Conservation (phyloP, 2,797 vertebrate species). For the Vireo griseus region DNA sequence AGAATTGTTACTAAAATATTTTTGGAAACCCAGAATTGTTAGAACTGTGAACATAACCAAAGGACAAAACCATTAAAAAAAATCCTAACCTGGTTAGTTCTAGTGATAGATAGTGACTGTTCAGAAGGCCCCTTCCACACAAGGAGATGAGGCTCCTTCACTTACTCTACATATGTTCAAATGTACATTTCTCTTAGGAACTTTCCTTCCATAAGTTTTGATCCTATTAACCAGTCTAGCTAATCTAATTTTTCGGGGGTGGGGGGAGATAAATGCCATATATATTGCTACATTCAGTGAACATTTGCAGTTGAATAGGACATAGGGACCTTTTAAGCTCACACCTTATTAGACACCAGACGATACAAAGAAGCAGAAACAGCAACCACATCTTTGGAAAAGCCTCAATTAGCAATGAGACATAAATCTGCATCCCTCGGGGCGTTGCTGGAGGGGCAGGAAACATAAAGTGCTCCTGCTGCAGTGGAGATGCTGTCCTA, state of each 20-base stretch:
- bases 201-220: neutral
- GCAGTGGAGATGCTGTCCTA: neutral
- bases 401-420: neutral
- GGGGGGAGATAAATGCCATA: neutral
- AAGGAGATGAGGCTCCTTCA: neutral
- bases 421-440: neutral
- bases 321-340: neutral
- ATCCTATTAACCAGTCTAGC: neutral
- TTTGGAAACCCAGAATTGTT: neutral
- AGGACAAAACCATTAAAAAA: neutral
- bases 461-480: neutral
- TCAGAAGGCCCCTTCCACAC: neutral
- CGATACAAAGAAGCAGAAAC: neutral
- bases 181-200: neutral
- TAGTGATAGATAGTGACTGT: neutral
- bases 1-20: neutral
- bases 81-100: neutral
- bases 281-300: neutral
- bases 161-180: neutral
- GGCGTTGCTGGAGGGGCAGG: neutral
- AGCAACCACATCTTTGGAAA: neutral
- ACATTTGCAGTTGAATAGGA: neutral
- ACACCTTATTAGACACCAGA: conserved; percentile 19
- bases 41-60: neutral
- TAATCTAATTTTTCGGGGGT: neutral